Percentiles rank a stretch among this genome's conserved stretches.
These are phyloP conservation scores for Podarcis raffonei DNA, from an alignment of 2,113 vertebrate genomes.

Conservation along the genomic window DNA sequence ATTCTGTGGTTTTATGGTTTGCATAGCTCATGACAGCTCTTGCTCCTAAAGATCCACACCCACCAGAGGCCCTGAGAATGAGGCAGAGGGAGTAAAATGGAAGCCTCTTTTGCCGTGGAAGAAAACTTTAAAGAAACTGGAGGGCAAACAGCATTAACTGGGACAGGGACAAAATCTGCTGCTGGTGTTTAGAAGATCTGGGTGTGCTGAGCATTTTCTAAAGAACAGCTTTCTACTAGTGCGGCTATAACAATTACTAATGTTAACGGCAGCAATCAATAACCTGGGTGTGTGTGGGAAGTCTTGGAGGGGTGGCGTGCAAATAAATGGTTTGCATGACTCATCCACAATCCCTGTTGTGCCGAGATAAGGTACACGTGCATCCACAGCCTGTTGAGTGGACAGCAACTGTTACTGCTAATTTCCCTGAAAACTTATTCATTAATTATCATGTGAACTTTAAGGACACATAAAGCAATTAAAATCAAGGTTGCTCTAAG, in stretches of 20 bases:
- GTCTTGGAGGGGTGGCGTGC: neutral
- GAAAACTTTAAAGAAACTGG: no score
- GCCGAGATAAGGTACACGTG: neutral
- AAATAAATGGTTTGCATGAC: neutral
- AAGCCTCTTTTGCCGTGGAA: no score
- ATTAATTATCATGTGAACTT: neutral
- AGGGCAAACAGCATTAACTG: no score
- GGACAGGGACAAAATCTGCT: neutral
- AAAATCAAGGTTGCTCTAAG: neutral
- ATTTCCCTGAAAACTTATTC: constrained; percentile 26
- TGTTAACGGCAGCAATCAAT: neutral
- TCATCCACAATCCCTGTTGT: neutral
- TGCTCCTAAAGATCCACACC: constrained; percentile 38
- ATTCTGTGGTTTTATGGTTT: constrained; percentile 47
- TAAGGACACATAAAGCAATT: neutral
- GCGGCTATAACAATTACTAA: neutral
- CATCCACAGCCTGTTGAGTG: neutral
- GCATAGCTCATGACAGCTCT: constrained; percentile 30
- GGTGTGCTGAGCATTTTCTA: neutral
- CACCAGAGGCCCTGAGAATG: no score
- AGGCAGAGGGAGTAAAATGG: no score
- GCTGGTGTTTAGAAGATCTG: neutral
- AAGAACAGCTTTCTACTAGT: neutral
- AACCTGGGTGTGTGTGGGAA: neutral
- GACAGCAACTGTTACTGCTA: neutral